These are phyloP conservation scores for Endomychus coccineus DNA, from an alignment of 2,888 invertebrate genomes.

Conservation along the genomic window DNA sequence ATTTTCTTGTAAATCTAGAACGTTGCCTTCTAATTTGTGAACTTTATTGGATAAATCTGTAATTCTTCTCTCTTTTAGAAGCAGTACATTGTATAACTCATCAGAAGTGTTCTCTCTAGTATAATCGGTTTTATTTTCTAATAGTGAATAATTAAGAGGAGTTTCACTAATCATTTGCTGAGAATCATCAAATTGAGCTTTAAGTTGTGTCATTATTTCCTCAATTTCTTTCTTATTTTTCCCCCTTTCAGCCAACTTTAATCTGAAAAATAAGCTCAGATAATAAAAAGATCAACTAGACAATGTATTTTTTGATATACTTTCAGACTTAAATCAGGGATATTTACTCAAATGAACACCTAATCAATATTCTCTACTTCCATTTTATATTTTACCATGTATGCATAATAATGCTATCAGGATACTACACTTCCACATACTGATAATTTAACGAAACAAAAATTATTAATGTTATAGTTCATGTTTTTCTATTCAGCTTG, in stretches of 20 bases:
- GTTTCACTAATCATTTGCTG: constrained; percentile 37
- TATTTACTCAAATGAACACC: no score
- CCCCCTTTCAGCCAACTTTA: constrained; percentile 48
- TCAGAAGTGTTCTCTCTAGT: constrained; percentile 36
- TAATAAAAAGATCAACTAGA: no score
- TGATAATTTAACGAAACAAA: no score
- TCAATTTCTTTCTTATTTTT: constrained; percentile 48
- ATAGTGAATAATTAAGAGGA: constrained; percentile 32
- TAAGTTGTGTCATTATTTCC: constrained; percentile 48
- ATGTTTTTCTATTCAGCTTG: no score
- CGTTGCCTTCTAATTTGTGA: constrained; percentile 65
- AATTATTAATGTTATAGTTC: no score
- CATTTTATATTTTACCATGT: no score
- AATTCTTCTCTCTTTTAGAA: constrained; percentile 57
- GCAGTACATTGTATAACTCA: constrained; percentile 43
- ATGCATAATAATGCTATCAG: no score
- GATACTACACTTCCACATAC: no score
- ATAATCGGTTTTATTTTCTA: constrained; percentile 35
- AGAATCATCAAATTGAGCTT: constrained; percentile 49
- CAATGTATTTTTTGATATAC: no score
- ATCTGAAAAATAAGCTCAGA: constrained; percentile 31
- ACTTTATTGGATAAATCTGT: constrained; percentile 60
- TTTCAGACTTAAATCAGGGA: no score
- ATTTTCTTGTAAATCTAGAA: constrained; percentile 77
- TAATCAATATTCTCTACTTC: no score